Percentiles rank a stretch among this genome's conserved stretches.
phyloP scores from a whole-genome alignment of 2,113 vertebrate species.

The Cepphus grylle region DNA sequence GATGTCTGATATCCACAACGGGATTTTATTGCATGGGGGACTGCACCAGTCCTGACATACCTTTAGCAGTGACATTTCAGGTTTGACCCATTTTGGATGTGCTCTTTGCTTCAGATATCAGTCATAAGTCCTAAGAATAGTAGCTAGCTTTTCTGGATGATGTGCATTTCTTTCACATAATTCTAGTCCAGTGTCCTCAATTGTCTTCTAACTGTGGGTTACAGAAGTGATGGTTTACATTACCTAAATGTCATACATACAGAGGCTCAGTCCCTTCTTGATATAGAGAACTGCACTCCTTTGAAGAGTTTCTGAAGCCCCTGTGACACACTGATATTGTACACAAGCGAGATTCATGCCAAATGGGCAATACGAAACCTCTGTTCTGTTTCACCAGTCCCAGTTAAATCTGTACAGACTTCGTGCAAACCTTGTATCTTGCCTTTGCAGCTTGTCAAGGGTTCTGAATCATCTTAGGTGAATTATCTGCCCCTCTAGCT shows the following conservation, averaged over 20 bases:
- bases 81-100: neutral
- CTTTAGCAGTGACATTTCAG: neutral
- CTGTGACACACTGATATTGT: neutral
- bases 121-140: neutral
- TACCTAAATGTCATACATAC: rapidly evolving
- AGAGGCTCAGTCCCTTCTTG: neutral
- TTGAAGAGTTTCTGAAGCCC: neutral
- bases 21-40: neutral
- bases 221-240: neutral
- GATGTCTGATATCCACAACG: neutral
- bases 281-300: neutral
- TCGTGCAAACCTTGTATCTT: neutral
- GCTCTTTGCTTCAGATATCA: neutral
- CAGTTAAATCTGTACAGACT: neutral
- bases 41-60: neutral
- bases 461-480: neutral
- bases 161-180: neutral
- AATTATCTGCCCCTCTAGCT: neutral
- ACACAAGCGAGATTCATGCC: neutral
- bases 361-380: neutral
- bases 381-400: neutral
- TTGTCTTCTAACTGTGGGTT: neutral
- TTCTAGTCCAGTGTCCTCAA: neutral
- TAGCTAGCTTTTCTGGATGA: neutral
- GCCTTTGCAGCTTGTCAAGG: neutral